phyloP scores from a whole-genome alignment of 2,888 invertebrate species.

The Erpobdella octoculata region DNA sequence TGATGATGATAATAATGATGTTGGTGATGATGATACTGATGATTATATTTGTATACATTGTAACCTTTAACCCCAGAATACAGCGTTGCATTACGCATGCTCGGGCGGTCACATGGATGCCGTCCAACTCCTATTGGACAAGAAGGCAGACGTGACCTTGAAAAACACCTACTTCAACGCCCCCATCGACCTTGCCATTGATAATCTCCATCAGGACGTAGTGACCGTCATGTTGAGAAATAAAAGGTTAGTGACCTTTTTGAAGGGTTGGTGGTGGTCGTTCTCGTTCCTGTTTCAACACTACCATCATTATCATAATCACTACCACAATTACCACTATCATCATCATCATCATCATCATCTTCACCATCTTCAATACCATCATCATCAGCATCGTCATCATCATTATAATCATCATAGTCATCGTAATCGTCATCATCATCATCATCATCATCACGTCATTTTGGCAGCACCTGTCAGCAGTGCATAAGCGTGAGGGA shows the following conservation, averaged over 20 bases:
- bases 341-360: conserved; percentile 5
- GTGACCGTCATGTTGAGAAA: conserved; percentile 36
- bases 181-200: conserved; percentile 75
- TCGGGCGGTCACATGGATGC: conserved; percentile 88
- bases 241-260: too few species aligned
- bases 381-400: neutral
- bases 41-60: neutral
- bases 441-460: neutral
- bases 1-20: conserved; percentile 11
- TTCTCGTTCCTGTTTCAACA: too few species aligned
- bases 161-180: conserved; percentile 90
- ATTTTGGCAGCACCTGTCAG: conserved; percentile 24
- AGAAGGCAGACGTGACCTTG: conserved; percentile 78
- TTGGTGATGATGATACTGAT: conserved; percentile 22
- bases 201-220: conserved; percentile 38
- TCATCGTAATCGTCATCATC: conserved; percentile 11
- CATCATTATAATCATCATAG: conserved; percentile 8
- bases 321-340: conserved; percentile 18
- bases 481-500: conserved; percentile 36
- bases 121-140: conserved; percentile 69
- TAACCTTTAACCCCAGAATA: conserved; percentile 57
- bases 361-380: conserved; percentile 13
- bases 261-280: too few species aligned
- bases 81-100: conserved; percentile 90
- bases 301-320: conserved; percentile 16